Evolutionary conservation across 2,797 vertebrate species (phyloP), one percentile per base, ranked within the genome.

Genomic region (Picus viridis): DNA sequence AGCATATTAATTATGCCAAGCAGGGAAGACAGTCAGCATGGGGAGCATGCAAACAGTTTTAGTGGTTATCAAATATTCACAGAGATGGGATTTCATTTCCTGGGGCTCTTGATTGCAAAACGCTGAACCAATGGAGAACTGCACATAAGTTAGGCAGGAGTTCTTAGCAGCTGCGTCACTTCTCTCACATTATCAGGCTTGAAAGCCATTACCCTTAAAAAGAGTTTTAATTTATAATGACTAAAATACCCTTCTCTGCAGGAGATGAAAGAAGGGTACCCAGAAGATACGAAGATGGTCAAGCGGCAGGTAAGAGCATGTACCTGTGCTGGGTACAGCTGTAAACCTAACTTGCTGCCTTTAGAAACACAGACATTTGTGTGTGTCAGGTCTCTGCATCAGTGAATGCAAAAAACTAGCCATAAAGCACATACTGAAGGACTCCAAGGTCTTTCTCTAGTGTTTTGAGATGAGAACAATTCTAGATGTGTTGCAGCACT

Each of bases 191-290:
- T 62, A 27, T 71, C 45, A 74, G 74, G 39, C n/a, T 90, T 84
- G 27, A 82, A 90, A 96, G 53, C 78, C 74, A 20, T 90, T 10
- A 4, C 54, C 56, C 63, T 93, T 22, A 14, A n/a, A 77, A 64
- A 81, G 6, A 72, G n/a, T 79, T 79, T 29, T 32, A 71, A 76
- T 91, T 93, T 93, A 11, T 97, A 92, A 94, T 89, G 90, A 94
- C 59, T 89, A 27, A 84, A 93, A 59, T 89, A 80, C 75, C 74
- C 71, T 95, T 94, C 94, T 83, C 93, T 96, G 91, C 96, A 98
- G 98, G 97, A 97, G 98, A 98, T 89, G 98, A 98, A 93, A 96
- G 98, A 93, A 97, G 97, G 84, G 94, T 98, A 82, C 97, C 98
- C 80, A 95, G 97, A 94, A 98, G 97, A 71, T 98, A 97, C 7